Evolutionary conservation across 2,113 vertebrate species (phyloP).

Genomic region (Dicerorhinus sumatrensis): DNA sequence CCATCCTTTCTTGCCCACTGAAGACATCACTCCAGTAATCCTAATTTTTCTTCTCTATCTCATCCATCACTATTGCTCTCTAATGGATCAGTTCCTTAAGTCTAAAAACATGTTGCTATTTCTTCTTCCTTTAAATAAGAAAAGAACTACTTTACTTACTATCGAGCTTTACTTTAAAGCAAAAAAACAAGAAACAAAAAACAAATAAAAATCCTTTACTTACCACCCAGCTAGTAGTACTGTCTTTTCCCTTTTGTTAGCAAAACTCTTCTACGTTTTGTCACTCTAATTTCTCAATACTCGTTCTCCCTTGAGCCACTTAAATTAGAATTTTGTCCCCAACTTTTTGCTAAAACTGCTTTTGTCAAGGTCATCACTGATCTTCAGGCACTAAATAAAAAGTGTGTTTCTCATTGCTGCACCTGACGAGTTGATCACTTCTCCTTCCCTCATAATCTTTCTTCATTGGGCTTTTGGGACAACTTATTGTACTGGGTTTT

Average conservation of each 20-base stretch:
- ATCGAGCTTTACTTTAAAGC: background rate
- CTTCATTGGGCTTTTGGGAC: background rate
- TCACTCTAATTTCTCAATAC: background rate
- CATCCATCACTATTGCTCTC: background rate
- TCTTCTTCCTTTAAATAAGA: background rate
- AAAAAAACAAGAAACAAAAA: background rate
- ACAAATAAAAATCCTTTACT: background rate
- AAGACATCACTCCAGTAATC: background rate
- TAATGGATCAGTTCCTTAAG: background rate
- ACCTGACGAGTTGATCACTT: background rate
- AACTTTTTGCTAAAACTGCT: background rate
- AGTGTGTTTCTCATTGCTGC: background rate
- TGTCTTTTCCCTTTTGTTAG: background rate
- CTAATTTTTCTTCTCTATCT: background rate
- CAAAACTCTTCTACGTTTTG: background rate
- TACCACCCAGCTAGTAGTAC: too few relatives aligned
- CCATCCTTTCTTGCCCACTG: background rate
- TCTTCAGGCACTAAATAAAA: background rate
- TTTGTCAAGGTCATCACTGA: background rate
- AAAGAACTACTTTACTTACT: background rate
- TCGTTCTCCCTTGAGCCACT: background rate
- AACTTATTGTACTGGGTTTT: background rate
- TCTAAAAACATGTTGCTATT: background rate
- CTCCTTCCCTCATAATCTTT: background rate
- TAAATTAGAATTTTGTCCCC: background rate